phyloP scores from a whole-genome alignment of 2,888 invertebrate species.

The Megalurothrips usitatus region DNA sequence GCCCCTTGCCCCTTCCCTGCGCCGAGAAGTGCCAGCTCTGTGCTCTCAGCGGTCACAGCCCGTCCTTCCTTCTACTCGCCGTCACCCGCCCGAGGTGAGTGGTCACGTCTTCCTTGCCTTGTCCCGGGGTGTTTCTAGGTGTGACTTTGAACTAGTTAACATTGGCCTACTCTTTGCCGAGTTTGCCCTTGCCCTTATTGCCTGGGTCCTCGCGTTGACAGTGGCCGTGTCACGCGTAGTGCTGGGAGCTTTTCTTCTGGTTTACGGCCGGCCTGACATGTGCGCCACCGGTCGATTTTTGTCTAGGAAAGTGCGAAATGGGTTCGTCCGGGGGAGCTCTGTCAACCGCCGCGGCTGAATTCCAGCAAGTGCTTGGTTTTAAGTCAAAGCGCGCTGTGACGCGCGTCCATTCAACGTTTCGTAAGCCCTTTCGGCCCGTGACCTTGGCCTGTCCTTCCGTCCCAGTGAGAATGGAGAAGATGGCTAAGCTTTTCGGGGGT shows the following conservation, averaged over 20 bases:
- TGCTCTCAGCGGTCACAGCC: slow-evolving; percentile 11
- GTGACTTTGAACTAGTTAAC: slow-evolving; percentile 9
- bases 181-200: neutral
- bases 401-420: neutral
- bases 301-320: neutral
- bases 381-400: neutral
- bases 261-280: neutral
- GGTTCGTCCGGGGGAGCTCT: neutral
- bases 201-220: neutral
- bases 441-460: slow-evolving; percentile 11
- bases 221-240: neutral
- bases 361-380: no score
- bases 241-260: no score
- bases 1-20: neutral
- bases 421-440: neutral
- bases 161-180: neutral
- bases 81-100: slow-evolving; percentile 18
- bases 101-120: neutral
- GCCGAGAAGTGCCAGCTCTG: neutral
- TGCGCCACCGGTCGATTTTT: neutral
- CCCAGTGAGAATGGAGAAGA: neutral
- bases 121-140: neutral
- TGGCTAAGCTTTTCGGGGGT: no score
- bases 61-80: slow-evolving; percentile 12
- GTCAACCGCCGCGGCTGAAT: neutral